Evolutionary conservation across 2,797 vertebrate species (phyloP).

Genomic region (Morelia viridis): DNA sequence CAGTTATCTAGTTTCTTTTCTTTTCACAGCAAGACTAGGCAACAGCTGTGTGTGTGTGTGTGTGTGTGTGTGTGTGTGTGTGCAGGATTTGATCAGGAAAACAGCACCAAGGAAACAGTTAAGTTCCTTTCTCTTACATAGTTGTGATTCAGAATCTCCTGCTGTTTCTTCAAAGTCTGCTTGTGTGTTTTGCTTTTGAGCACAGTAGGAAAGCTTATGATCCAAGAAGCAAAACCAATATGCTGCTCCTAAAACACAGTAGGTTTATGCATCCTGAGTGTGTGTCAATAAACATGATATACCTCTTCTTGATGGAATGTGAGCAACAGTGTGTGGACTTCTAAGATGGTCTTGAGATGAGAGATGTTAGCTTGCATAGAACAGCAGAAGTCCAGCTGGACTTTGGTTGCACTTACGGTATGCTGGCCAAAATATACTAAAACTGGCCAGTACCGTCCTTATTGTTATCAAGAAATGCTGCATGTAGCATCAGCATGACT

Average conservation of each 20-base stretch:
- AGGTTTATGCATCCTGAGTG: neutral
- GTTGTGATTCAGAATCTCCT: neutral
- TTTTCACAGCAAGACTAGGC: neutral
- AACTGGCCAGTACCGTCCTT: neutral
- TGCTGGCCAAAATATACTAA: neutral
- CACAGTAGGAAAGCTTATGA: neutral
- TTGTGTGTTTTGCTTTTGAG: neutral
- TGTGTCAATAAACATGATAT: neutral
- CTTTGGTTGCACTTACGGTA: neutral
- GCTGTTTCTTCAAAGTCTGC: neutral
- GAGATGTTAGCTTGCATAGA: neutral
- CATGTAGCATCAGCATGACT: neutral
- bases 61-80: neutral
- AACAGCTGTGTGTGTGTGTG: neutral
- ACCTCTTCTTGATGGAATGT: neutral
- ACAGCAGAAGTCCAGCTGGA: neutral
- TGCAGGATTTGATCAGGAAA: neutral
- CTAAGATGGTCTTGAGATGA: neutral
- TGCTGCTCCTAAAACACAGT: neutral
- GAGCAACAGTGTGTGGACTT: neutral
- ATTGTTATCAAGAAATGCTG: neutral
- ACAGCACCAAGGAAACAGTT: neutral
- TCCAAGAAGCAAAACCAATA: neutral
- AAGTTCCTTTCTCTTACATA: neutral
- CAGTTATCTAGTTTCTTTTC: neutral